Base-by-base conservation (phyloP, 2,113 vertebrate genomes). In the Bothrops jararaca region DNA sequence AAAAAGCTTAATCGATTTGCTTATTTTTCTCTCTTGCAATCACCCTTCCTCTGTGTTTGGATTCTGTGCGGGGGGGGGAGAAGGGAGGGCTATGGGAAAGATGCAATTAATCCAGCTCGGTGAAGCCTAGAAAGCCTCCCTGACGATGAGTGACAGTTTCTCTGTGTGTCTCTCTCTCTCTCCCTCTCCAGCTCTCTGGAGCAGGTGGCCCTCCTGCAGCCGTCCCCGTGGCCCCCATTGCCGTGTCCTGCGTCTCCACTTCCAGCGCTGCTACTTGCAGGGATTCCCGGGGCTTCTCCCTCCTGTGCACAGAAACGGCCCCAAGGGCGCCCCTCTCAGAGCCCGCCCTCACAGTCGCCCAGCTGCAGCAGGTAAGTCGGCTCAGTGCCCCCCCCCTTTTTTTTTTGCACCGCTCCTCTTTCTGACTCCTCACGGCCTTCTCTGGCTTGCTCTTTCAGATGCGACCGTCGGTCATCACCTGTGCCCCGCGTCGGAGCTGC, bases 391-490 rank as follows among this genome's bases (percentile, higher is more conserved):
- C 48, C 48, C 48, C 8, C 48, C 8, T 1, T 50, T 9, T 86
- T 29, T 52, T n/a, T 54, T 22, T 56, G 3, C 10, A 34, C 52
- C 6, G 5, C 20, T 12, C 5, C 50, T 20, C 13, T 56, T 12
- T 60, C 52, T 48, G 60, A 24, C 48, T 39, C 64, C 50, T 64
- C 57, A 89, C 26, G 13, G 4, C 45, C 42, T 52, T 89, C 53
- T 74, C 18, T 92, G 93, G 5, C 24, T 60, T 54, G 9, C 29
- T 74, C 50, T 56, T 92, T 56, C 26, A 95, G 95, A 95, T 94
- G 93, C 93, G 95, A 12, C 95, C 95, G 3, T 94, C 95, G 0
- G 95, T 95, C 22, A 95, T 95, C 92, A 95, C 95, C 18, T 95
- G 94, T 0, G 89, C 94, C 20, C 93, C 95, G 11, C 74, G 94